Evolutionary conservation across 2,113 vertebrate species (phyloP), one percentile per base, ranked within the genome.

Genomic region (Geothlypis trichas): DNA sequence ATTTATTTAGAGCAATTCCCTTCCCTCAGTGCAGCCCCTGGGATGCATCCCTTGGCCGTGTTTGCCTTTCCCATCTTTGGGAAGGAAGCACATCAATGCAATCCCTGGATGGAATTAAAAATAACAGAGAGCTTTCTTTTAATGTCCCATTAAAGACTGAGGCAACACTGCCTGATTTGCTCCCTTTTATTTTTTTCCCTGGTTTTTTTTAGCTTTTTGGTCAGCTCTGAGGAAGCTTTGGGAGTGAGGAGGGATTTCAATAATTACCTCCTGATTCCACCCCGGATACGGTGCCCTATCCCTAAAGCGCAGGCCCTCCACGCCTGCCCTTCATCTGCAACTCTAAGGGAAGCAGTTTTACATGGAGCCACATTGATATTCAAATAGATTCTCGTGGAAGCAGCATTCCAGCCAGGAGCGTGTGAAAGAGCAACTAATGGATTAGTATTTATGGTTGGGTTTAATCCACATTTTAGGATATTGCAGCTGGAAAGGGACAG

Each of bases 351-450:
- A 95, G 95, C 90, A 61, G 62, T 97, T 97, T 96, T 92, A 95
- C 96, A 97, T 77, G 92, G 86, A 95, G 72, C 93, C 57, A 44
- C 97, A 97, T 97, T 98, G 96, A 97, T 97, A 98, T 98, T 98
- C 97, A 97, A 97, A 97, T 98, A 75, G 95, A 96, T 97, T 97
- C 83, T 97, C 83, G 83, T 72, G 96, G 95, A 82, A 93, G 87
- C 13, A 80, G 84, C 77, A 93, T 94, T 88, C 91, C 91, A 95
- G 92, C 88, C 94, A 82, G 96, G 96, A 87, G 84, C n/a, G 95
- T 97, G 97, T 92, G 97, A 97, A 96, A 89, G 68, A 96, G 97
- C 96, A 95, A 84, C 96, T 87, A 97, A 98, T 98, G 97, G 97
- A 98, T 98, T 97, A 97, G 90, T 90, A 95, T 89, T 96, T 95